phyloP scores from a whole-genome alignment of 1,140 invertebrate species.

The Gonatopus flavifemur region DNA sequence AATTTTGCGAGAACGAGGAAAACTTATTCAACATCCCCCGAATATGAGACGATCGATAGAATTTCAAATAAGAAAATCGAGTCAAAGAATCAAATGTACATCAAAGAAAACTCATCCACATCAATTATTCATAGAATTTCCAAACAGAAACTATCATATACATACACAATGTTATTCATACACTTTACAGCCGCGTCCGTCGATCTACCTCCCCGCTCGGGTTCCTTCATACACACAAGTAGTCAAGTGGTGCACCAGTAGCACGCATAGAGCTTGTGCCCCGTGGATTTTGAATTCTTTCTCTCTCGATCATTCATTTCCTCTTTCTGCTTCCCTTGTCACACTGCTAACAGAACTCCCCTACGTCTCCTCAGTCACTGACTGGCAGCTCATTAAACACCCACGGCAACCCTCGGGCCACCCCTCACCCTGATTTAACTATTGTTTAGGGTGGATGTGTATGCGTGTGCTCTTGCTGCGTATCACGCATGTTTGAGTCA shows the following conservation, averaged over 20 bases:
- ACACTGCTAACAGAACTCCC: background rate
- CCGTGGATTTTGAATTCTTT: constrained; percentile 24
- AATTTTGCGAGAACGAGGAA: too few relatives aligned
- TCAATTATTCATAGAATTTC: too few relatives aligned
- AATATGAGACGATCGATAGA: too few relatives aligned
- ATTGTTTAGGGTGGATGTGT: too few relatives aligned
- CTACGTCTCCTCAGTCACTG: constrained; percentile 33
- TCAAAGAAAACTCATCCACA: too few relatives aligned
- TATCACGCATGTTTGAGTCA: constrained; percentile 10
- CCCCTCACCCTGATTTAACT: constrained; percentile 51
- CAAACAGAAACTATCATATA: too few relatives aligned
- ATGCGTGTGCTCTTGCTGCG: too few relatives aligned
- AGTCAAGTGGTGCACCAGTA: constrained; percentile 44
- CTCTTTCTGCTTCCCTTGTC: constrained; percentile 10
- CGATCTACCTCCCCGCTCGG: too few relatives aligned
- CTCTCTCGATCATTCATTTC: constrained; percentile 11
- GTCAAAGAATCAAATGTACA: too few relatives aligned
- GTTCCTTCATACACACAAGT: too few relatives aligned
- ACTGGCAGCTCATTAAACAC: constrained; percentile 57
- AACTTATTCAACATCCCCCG: too few relatives aligned
- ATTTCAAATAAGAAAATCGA: too few relatives aligned
- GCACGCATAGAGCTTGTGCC: constrained; percentile 30
- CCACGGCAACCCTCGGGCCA: constrained; percentile 45
- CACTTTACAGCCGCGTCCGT: constrained; percentile 44
- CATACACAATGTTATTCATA: constrained; percentile 43